Conservation (phyloP, 30 jellyfish, hydroid and myxozoan species). For the Hydractinia echinata region DNA sequence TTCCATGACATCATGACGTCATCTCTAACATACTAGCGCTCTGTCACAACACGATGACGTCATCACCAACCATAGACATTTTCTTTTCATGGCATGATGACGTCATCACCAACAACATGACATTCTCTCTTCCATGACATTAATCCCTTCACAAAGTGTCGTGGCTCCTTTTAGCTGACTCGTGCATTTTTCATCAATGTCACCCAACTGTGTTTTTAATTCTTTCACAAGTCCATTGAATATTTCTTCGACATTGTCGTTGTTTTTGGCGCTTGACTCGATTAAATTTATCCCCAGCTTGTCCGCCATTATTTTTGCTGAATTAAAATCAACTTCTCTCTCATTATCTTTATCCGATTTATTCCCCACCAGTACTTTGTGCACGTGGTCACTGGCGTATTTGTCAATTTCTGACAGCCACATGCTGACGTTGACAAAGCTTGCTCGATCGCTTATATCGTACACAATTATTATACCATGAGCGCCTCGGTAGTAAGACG, state of each 20-base stretch:
- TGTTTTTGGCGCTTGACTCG: conserved; percentile 71
- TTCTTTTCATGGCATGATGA: too few relatives aligned
- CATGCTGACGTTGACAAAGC: conserved; percentile 59
- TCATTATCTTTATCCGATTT: conserved; percentile 52
- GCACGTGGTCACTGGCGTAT: conserved; percentile 74
- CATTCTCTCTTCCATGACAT: too few relatives aligned
- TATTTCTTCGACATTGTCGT: conserved; percentile 51
- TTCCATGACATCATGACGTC: too few relatives aligned
- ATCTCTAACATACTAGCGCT: too few relatives aligned
- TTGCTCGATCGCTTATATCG: conserved; percentile 66
- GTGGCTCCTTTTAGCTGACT: too few relatives aligned
- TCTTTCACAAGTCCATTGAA: conserved; percentile 68
- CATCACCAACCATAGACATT: too few relatives aligned
- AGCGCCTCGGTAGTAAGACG: conserved; percentile 58
- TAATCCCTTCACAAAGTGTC: too few relatives aligned
- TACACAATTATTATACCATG: conserved; percentile 75
- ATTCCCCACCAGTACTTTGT: conserved; percentile 57
- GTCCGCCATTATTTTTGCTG: conserved; percentile 63
- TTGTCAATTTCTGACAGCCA: conserved; percentile 75
- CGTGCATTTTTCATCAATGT: background rate
- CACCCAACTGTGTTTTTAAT: conserved; percentile 63
- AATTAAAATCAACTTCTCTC: conserved; percentile 63
- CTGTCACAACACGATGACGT: too few relatives aligned
- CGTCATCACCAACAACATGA: too few relatives aligned
- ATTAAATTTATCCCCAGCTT: conserved; percentile 42